Evolutionary conservation across 2,113 vertebrate species (phyloP).

Genomic region (Lycaon pictus): DNA sequence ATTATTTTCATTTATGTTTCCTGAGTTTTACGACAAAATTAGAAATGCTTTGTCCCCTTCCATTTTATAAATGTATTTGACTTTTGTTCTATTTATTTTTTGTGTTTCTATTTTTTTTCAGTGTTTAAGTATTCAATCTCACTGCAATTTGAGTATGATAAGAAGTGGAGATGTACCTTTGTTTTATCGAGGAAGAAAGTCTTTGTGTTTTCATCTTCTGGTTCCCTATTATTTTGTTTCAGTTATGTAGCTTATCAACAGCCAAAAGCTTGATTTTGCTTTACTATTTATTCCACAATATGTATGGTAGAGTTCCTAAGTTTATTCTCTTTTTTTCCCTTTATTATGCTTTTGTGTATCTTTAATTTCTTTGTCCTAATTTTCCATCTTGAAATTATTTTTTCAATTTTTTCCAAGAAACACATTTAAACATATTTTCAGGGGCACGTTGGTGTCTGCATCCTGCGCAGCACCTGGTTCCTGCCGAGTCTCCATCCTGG

Average conservation of each 20-base stretch:
- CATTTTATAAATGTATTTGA: constrained; percentile 14
- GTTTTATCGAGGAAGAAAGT: not conserved
- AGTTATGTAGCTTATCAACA: not conserved
- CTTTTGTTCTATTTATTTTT: constrained; percentile 4
- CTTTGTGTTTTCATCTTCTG: not conserved
- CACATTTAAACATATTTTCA: not conserved
- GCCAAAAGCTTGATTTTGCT: not conserved
- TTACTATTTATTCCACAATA: not conserved
- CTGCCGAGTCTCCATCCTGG: not conserved
- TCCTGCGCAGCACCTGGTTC: not conserved
- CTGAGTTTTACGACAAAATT: constrained; percentile 9
- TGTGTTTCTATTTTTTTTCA: constrained; percentile 36
- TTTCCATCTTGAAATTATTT: constrained; percentile 66
- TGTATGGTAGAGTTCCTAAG: not conserved
- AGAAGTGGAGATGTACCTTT: not conserved
- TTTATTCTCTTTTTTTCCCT: not conserved
- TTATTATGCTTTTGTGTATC: not conserved
- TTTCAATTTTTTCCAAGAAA: constrained; percentile 44
- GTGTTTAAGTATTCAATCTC: not conserved
- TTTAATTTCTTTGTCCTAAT: constrained; percentile 38
- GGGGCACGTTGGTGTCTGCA: not conserved
- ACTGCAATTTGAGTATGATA: not conserved
- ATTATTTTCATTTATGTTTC: not conserved
- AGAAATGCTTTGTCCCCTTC: not conserved
- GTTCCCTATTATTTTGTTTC: not conserved